Evolutionary conservation across 2,888 invertebrate genomes (phyloP).

Genomic region (Leucania comma): DNA sequence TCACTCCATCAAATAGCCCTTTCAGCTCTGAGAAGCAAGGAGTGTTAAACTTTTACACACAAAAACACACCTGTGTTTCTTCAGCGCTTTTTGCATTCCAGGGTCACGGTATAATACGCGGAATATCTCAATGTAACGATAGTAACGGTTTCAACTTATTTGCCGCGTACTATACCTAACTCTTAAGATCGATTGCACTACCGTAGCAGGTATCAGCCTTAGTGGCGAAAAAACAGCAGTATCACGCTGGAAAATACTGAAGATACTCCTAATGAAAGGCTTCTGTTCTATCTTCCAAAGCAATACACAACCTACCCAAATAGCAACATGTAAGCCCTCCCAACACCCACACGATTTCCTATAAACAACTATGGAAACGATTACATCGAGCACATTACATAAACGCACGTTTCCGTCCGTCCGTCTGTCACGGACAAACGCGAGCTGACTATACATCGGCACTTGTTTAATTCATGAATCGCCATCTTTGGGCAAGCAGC

Average conservation of each 20-base stretch:
- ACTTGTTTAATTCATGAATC: constrained; percentile 67
- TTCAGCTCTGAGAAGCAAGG: too few relatives aligned
- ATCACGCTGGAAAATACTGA: not conserved
- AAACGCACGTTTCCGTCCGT: constrained; percentile 65
- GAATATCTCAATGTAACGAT: too few relatives aligned
- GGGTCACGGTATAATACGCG: too few relatives aligned
- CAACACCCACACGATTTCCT: constrained; percentile 11
- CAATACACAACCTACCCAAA: constrained; percentile 3
- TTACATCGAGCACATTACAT: constrained; percentile 61
- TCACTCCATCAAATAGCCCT: too few relatives aligned
- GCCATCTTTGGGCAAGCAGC: constrained; percentile 53
- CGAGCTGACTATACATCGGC: constrained; percentile 50
- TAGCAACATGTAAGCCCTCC: not conserved
- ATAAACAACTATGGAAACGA: constrained; percentile 45
- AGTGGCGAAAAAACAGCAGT: too few relatives aligned
- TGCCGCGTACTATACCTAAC: too few relatives aligned
- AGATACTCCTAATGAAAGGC: not conserved
- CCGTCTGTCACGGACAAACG: constrained; percentile 63
- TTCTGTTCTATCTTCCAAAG: not conserved
- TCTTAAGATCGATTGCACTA: too few relatives aligned
- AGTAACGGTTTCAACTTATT: too few relatives aligned
- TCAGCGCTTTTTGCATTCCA: too few relatives aligned
- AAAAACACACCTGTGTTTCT: too few relatives aligned
- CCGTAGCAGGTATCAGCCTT: too few relatives aligned
- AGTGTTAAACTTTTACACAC: too few relatives aligned